Percentiles rank a stretch among this genome's conserved stretches.
Conservation (phyloP, 1,140 invertebrate genomes). For the Drosophila littoralis region DNA sequence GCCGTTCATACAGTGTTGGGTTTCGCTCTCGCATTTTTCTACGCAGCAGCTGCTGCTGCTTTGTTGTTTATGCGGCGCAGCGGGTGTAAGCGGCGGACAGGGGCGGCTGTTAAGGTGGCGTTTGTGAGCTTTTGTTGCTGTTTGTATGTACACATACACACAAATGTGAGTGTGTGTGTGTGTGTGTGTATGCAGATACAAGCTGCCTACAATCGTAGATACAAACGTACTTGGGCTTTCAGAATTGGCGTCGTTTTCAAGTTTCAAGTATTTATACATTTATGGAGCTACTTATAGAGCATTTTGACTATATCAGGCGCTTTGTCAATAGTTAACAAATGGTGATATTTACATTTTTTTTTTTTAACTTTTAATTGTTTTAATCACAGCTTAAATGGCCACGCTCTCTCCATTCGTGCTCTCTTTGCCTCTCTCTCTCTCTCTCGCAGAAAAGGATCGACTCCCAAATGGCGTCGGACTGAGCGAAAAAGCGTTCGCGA, state of each 20-base stretch:
- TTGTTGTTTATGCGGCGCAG: conserved; percentile 8
- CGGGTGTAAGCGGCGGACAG: conserved; percentile 2
- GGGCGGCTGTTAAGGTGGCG: conserved; percentile 30
- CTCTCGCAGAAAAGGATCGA: too few species aligned
- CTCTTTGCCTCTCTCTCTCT: too few species aligned
- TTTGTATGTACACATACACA: conserved; percentile 9
- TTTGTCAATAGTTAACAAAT: background rate
- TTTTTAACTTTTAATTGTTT: background rate
- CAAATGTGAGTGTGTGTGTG: background rate
- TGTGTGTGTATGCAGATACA: background rate
- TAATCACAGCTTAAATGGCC: too few species aligned
- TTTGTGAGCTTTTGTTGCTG: conserved; percentile 37
- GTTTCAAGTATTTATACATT: conserved; percentile 6
- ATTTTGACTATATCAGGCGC: background rate
- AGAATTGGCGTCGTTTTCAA: conserved; percentile 17
- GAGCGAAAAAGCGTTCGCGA: too few species aligned
- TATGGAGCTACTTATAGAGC: background rate
- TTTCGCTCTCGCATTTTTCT: conserved; percentile 49
- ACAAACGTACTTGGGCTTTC: conserved; percentile 14
- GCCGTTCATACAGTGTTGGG: conserved; percentile 5
- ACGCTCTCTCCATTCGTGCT: too few species aligned
- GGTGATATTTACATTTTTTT: background rate
- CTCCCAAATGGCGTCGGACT: too few species aligned
- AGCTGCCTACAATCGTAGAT: conserved; percentile 5
- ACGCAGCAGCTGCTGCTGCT: conserved; percentile 54